phyloP scores from a whole-genome alignment of 2,797 vertebrate genomes.

The Tachyglossus aculeatus region DNA sequence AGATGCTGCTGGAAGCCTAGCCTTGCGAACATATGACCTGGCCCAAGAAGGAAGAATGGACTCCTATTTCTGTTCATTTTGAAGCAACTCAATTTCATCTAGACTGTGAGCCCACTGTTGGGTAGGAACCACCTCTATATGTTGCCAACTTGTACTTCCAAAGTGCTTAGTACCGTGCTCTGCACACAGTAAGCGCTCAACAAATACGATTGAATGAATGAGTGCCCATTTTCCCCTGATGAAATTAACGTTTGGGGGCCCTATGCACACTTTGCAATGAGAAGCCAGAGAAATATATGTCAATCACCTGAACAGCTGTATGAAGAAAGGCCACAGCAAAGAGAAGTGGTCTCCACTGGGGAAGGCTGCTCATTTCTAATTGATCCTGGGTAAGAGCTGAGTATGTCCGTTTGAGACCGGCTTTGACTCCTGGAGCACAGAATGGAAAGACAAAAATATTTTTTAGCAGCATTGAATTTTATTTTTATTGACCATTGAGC shows the following conservation, averaged over 20 bases:
- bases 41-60: no score
- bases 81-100: no score
- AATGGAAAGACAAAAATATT: background rate
- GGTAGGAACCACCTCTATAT: no score
- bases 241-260: background rate
- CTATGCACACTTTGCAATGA: background rate
- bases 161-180: no score
- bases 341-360: conserved; percentile 84
- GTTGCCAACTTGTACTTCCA: no score
- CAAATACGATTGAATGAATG: no score
- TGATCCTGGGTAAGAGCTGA: conserved; percentile 80
- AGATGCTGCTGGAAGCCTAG: no score
- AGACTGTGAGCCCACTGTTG: no score
- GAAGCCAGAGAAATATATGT: background rate
- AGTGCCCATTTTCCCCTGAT: background rate
- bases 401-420: conserved; percentile 85
- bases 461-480: no score
- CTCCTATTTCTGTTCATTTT: background rate
- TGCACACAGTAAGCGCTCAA: no score
- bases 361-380: conserved; percentile 79
- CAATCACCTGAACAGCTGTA: conserved; percentile 83
- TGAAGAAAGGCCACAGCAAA: conserved; percentile 86
- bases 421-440: conserved; percentile 79
- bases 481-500: no score
- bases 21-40: no score